Evolutionary conservation across 2,797 vertebrate species (phyloP).

Genomic region (Hephaestus fuliginosus): DNA sequence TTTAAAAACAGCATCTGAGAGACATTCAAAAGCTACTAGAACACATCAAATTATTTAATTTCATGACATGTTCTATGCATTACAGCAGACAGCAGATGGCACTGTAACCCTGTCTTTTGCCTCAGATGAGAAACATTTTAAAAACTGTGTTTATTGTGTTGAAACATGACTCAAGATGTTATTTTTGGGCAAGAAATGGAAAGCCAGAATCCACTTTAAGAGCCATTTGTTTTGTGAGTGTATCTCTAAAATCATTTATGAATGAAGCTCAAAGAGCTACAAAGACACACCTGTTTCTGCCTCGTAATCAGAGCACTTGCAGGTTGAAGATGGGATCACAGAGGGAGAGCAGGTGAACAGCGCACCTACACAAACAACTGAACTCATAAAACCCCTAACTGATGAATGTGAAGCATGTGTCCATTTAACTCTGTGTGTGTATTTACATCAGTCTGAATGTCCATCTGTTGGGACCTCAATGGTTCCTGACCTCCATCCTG

Average conservation of each 20-base stretch:
- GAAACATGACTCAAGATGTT: not conserved
- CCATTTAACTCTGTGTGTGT: conserved; percentile 26
- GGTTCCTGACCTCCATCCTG: conserved; percentile 48
- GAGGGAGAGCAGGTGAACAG: conserved; percentile 61
- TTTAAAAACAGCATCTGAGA: not conserved
- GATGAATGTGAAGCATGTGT: conserved; percentile 5
- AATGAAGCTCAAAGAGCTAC: not conserved
- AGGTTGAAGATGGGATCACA: conserved; percentile 55
- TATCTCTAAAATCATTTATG: not conserved
- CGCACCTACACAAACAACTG: not conserved
- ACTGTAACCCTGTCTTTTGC: conserved; percentile 9
- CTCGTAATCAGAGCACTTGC: conserved; percentile 64
- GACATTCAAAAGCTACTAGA: not conserved
- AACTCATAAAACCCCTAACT: not conserved
- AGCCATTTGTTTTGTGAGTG: not conserved
- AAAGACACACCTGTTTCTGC: conserved; percentile 65
- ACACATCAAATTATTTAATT: not conserved
- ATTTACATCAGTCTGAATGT: conserved; percentile 33
- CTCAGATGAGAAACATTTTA: not conserved
- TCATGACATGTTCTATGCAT: not conserved
- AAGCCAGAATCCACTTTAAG: not conserved
- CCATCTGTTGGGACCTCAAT: conserved; percentile 4
- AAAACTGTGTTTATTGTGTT: not conserved
- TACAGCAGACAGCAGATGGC: conserved; percentile 60
- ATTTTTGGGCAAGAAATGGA: conserved; percentile 48